Percentiles rank a stretch among this genome's conserved stretches.
phyloP scores from a whole-genome alignment of 2,797 vertebrate genomes.

The Hypotaenidia philippensis region DNA sequence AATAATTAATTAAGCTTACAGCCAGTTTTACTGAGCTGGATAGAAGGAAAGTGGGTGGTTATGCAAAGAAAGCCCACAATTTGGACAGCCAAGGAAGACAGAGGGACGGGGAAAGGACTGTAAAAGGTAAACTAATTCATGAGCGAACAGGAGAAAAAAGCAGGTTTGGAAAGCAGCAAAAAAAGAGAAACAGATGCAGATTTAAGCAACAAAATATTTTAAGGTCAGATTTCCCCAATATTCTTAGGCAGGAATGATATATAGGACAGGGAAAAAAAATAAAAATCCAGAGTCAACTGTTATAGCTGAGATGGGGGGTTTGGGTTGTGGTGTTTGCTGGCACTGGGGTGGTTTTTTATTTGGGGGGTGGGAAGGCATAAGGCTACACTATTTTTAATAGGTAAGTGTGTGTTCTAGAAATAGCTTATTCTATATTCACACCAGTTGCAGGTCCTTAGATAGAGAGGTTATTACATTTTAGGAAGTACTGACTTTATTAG shows the following conservation, averaged over 20 bases:
- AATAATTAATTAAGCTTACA: background rate
- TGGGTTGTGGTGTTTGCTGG: background rate
- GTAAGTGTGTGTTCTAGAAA: background rate
- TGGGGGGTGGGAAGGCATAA: background rate
- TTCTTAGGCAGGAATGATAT: background rate
- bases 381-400: background rate
- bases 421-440: background rate
- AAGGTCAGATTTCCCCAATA: background rate
- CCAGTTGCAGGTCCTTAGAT: background rate
- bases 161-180: background rate
- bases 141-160: background rate
- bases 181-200: background rate
- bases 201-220: background rate
- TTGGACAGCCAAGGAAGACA: background rate
- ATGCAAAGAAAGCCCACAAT: background rate
- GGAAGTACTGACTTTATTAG: background rate
- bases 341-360: too few species aligned
- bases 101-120: background rate
- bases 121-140: background rate
- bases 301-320: background rate
- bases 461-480: background rate
- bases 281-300: background rate
- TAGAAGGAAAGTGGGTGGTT: background rate
- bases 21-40: background rate
- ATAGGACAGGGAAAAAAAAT: background rate